phyloP scores from a whole-genome alignment of 2,113 vertebrate species.

The Zootoca vivipara region DNA sequence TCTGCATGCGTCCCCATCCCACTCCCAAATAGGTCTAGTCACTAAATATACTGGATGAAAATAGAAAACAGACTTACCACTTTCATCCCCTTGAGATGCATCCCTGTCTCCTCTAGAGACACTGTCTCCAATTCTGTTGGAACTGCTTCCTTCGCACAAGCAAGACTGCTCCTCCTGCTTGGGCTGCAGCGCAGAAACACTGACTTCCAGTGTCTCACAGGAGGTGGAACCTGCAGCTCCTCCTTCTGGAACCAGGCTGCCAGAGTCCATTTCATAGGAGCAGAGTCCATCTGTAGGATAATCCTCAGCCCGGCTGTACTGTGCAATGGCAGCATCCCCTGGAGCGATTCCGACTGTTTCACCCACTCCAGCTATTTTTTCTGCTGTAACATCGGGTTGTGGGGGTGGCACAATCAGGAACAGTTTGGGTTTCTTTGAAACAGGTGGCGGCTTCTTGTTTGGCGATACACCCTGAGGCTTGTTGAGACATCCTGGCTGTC shows the following conservation, averaged over 20 bases:
- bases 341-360: constrained; percentile 58
- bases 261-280: constrained; percentile 65
- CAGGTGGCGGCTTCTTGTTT: constrained; percentile 88
- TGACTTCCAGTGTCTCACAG: constrained; percentile 58
- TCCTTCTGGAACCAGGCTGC: constrained; percentile 68
- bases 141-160: constrained; percentile 63
- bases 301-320: constrained; percentile 55
- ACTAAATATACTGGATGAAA: constrained; percentile 1
- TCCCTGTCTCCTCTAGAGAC: constrained; percentile 72
- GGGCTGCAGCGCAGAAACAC: constrained; percentile 72
- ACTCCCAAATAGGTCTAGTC: constrained; percentile 16
- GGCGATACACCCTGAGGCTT: constrained; percentile 67
- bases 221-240: constrained; percentile 71
- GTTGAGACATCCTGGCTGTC: constrained; percentile 49
- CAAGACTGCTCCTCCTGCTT: constrained; percentile 66
- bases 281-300: constrained; percentile 59
- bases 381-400: constrained; percentile 71
- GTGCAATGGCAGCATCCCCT: constrained; percentile 65
- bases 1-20: neutral
- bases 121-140: constrained; percentile 72
- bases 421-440: constrained; percentile 93
- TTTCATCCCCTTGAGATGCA: constrained; percentile 75
- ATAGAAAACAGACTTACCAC: constrained; percentile 78
- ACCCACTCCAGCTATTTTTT: constrained; percentile 70
- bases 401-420: constrained; percentile 79